A percentile compares a stretch with the other conserved stretches of the same genome.
Evolutionary conservation across 2,888 invertebrate species (phyloP).

Genomic region (Tenthredo mesomela): DNA sequence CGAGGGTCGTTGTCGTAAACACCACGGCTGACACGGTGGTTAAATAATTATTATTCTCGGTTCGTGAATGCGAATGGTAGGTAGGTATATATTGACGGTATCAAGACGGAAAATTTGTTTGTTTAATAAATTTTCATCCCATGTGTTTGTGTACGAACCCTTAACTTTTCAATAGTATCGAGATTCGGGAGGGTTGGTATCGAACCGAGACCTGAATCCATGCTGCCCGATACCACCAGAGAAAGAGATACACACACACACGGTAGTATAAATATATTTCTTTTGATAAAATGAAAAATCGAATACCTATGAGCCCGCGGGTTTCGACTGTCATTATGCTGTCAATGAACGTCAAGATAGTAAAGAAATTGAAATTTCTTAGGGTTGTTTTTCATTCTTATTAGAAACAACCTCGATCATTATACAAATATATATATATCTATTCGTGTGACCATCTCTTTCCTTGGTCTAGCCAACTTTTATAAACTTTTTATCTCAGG

Average conservation of each 20-base stretch:
- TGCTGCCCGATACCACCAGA: background rate
- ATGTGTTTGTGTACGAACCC: background rate
- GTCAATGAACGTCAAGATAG: background rate
- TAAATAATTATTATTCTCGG: constrained; percentile 8
- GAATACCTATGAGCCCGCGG: background rate
- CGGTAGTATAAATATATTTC: background rate
- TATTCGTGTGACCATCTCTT: background rate
- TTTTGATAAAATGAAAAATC: background rate
- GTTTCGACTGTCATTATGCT: background rate
- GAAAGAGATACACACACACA: background rate
- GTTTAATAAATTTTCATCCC: background rate
- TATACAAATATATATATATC: too few species aligned
- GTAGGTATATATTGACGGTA: background rate
- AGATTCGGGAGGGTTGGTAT: background rate
- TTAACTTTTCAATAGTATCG: constrained; percentile 1
- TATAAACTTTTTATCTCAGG: background rate
- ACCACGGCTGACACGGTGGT: constrained; percentile 11
- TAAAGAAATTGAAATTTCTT: background rate
- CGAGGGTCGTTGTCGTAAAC: constrained; percentile 30
- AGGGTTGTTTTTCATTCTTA: background rate
- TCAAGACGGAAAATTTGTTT: background rate
- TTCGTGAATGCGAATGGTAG: background rate
- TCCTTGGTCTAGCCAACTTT: background rate
- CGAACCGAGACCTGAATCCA: background rate
- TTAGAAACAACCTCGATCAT: background rate